Evolutionary conservation across 2,113 vertebrate species (phyloP).

Genomic region (Struthidea cinerea): DNA sequence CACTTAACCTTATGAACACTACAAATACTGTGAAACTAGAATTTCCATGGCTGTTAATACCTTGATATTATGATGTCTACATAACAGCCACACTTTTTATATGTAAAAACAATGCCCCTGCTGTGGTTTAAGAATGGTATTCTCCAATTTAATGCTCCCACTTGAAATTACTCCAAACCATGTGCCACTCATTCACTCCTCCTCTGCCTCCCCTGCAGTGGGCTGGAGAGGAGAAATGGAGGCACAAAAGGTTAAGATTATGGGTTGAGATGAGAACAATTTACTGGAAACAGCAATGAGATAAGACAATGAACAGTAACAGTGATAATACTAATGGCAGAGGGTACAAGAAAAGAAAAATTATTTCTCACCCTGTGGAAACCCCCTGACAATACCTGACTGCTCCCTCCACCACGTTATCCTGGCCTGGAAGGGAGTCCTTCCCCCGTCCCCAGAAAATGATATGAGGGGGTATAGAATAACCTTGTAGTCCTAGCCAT

Average conservation of each 20-base stretch:
- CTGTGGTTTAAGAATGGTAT: neutral
- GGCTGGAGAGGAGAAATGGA: neutral
- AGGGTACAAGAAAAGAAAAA: neutral
- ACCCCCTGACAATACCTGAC: rapidly evolving
- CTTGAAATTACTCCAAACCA: neutral
- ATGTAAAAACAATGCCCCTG: neutral
- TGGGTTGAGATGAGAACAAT: neutral
- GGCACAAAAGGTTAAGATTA: neutral
- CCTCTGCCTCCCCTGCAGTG: neutral
- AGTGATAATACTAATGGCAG: neutral
- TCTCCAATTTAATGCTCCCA: neutral
- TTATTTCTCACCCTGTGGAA: neutral
- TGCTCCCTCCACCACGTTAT: rapidly evolving
- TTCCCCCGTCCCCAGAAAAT: neutral
- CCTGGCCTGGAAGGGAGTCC: neutral
- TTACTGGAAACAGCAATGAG: neutral
- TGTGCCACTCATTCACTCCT: rapidly evolving
- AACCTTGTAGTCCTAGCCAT: neutral
- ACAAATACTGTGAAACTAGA: neutral
- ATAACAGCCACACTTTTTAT: neutral
- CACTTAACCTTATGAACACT: neutral
- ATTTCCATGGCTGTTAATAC: neutral
- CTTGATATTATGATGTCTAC: neutral
- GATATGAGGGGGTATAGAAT: rapidly evolving
- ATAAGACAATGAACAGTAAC: neutral